Percentiles rank a stretch among this genome's conserved stretches.
Conservation (phyloP, 2,113 vertebrate genomes). For the Aplodontia rufa region DNA sequence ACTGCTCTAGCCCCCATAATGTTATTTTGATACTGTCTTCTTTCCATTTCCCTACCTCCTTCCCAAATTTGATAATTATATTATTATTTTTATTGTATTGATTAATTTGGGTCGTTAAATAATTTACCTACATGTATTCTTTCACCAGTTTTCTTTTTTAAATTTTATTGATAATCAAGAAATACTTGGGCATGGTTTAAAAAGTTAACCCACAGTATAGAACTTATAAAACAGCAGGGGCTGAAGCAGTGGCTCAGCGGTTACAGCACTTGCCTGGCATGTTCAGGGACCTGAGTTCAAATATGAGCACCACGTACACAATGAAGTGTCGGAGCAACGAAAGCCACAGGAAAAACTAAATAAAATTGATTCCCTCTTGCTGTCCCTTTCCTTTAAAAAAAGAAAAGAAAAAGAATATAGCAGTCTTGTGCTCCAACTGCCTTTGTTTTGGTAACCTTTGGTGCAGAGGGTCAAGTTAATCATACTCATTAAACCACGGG, state of each 20-base stretch:
- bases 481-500: neutral
- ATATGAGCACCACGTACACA: too few species aligned
- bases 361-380: too few species aligned
- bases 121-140: neutral
- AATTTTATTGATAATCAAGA: constrained; percentile 19
- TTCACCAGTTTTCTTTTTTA: neutral
- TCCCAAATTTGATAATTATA: neutral
- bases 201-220: neutral
- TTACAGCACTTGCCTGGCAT: too few species aligned
- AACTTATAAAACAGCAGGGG: too few species aligned
- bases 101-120: neutral
- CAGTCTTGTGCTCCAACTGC: neutral
- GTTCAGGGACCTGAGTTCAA: too few species aligned
- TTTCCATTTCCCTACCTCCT: neutral
- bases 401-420: neutral
- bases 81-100: neutral
- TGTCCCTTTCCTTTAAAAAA: too few species aligned
- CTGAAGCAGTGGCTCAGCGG: too few species aligned
- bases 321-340: too few species aligned
- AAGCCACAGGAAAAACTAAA: too few species aligned
- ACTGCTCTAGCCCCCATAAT: neutral
- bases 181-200: neutral
- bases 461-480: neutral
- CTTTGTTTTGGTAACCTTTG: neutral
- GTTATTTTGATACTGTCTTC: neutral